A percentile compares a stretch with the other conserved stretches of the same genome.
Evolutionary conservation across 2,113 vertebrate genomes (phyloP).

Genomic region (Scatophagus argus): DNA sequence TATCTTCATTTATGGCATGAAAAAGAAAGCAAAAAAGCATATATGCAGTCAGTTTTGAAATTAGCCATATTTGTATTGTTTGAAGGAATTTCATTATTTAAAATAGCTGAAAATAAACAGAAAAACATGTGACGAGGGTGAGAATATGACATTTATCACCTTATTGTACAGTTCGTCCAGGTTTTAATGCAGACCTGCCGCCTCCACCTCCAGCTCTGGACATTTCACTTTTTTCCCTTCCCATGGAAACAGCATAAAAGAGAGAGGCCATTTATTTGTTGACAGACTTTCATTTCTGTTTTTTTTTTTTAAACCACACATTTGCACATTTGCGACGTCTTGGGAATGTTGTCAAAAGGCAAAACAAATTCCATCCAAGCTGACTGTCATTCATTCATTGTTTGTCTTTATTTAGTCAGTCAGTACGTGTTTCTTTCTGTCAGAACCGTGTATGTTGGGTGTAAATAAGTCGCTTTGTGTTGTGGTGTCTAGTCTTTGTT

Average conservation of each 20-base stretch:
- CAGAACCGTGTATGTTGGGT: not conserved
- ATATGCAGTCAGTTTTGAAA: not conserved
- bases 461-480: not conserved
- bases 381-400: not conserved
- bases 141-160: not conserved
- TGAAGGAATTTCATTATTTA: no score
- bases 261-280: no score
- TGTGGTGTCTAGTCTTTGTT: not conserved
- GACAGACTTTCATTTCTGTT: not conserved
- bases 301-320: not conserved
- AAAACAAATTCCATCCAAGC: not conserved
- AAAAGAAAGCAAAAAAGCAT: not conserved
- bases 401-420: not conserved
- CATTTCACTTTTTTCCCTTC: not conserved
- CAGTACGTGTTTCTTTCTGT: not conserved
- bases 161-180: not conserved
- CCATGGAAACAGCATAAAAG: not conserved
- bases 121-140: not conserved
- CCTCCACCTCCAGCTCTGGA: not conserved
- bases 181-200: not conserved
- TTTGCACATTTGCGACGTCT: not conserved
- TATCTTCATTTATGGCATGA: not conserved
- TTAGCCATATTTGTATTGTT: not conserved
- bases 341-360: not conserved
- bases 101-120: not conserved